Evolutionary conservation across 2,113 vertebrate species (phyloP), one percentile per base, ranked within the genome.

Genomic region (Oriolus oriolus): DNA sequence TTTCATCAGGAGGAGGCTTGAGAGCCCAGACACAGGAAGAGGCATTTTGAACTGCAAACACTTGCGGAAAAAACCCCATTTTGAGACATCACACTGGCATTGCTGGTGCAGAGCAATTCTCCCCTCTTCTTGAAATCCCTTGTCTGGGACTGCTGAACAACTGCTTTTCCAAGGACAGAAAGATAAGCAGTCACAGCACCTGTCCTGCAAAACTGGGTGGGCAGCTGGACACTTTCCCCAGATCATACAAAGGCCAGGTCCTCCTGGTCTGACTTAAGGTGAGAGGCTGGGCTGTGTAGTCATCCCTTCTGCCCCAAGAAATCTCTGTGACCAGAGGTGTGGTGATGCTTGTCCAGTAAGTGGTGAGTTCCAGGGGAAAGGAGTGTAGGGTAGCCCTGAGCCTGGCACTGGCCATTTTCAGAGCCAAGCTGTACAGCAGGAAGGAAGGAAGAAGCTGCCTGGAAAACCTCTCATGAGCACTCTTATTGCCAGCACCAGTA

Each of bases 41-140:
- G 13, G 49, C 9, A 47, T 61, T 88, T 45, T 76, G 33, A 80
- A 66, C 22, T 39, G 33, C 11, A 6, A 64, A 28, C 11, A 30
- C 24, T 16, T 44, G 21, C 28, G 16, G 45, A 17, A 19, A 84
- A 76, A 87, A 21, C 3, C 4, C 14, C 44, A 45, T 16, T 82
- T 66, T 0, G 0, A 85, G 18, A 56, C 17, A 75, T 1, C 0
- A 3, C 9, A 39, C 21, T 35, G 37, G 30, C 28, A 79, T 9
- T 45, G 50, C 8, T 63, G 31, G 33, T 35, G 39, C 66, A 83
- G 35, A 79, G 23, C 28, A 76, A 24, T 37, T 14, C 11, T 80
- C 6, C 12, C 11, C 15, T 88, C 42, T 73, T 47, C 66, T 30
- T 64, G 0, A 76, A 66, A 69, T 52, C 13, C 14, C 21, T 22